Conservation (phyloP, 2,113 vertebrate species). For the Forbesichthys agassizii region DNA sequence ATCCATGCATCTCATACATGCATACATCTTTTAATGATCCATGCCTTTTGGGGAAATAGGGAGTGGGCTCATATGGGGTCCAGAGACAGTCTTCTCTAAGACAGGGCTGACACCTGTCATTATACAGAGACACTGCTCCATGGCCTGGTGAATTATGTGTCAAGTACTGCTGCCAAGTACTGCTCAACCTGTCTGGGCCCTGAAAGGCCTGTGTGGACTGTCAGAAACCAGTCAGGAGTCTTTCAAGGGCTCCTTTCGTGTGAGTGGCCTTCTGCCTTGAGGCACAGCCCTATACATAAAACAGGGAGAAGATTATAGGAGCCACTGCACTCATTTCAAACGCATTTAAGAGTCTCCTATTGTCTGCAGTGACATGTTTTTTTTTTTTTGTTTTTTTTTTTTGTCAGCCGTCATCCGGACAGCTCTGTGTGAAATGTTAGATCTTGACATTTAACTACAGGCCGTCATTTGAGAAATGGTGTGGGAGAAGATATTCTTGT, state of each 20-base stretch:
- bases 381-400: neutral
- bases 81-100: conserved; percentile 3
- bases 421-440: conserved; percentile 37
- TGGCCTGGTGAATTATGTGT: conserved; percentile 52
- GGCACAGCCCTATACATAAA: conserved; percentile 38
- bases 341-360: conserved; percentile 43
- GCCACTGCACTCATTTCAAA: conserved; percentile 30
- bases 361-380: conserved; percentile 29
- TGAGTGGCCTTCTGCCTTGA: conserved; percentile 28
- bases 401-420: neutral
- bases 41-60: neutral
- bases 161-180: conserved; percentile 26
- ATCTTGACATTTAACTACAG: neutral
- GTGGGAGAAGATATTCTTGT: conserved; percentile 26
- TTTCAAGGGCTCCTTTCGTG: conserved; percentile 19
- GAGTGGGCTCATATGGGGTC: conserved; percentile 15
- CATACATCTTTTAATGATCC: neutral
- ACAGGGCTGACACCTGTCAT: conserved; percentile 47
- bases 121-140: neutral
- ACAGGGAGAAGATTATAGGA: conserved; percentile 62
- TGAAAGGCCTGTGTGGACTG: conserved; percentile 8
- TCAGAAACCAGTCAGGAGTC: conserved; percentile 40
- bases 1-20: neutral
- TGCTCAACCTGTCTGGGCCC: conserved; percentile 36
- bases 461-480: conserved; percentile 1